These are phyloP conservation scores for Cavia porcellus DNA, from an alignment of 2,113 vertebrate genomes.

Conservation along the genomic window DNA sequence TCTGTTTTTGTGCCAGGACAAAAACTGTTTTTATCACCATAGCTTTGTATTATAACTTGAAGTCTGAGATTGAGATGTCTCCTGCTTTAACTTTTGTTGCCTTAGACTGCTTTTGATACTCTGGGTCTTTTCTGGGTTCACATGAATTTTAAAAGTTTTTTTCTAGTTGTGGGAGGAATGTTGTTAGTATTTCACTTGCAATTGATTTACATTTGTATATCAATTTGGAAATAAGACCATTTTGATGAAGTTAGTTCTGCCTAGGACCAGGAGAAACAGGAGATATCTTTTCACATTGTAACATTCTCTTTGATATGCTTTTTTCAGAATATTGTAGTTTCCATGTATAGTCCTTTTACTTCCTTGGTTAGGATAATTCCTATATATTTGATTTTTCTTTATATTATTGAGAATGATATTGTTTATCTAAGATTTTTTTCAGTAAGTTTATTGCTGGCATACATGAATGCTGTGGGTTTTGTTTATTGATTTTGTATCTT, in stretches of 20 bases:
- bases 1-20: background rate
- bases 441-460: background rate
- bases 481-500: background rate
- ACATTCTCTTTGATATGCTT: background rate
- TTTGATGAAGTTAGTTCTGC: background rate
- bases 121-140: background rate
- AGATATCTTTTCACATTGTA: background rate
- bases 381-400: background rate
- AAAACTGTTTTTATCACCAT: background rate
- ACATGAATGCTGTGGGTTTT: background rate
- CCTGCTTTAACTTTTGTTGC: background rate
- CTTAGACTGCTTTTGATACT: background rate
- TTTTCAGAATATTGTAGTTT: background rate
- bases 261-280: background rate
- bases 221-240: background rate
- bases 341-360: background rate
- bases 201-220: background rate
- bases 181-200: background rate
- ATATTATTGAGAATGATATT: background rate
- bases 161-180: background rate
- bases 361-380: background rate
- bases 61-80: background rate
- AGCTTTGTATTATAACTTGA: background rate
- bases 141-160: background rate
- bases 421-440: background rate